Percentiles rank a stretch among this genome's conserved stretches.
phyloP scores from a whole-genome alignment of 1,140 invertebrate genomes.

The Agrypnia vestita region DNA sequence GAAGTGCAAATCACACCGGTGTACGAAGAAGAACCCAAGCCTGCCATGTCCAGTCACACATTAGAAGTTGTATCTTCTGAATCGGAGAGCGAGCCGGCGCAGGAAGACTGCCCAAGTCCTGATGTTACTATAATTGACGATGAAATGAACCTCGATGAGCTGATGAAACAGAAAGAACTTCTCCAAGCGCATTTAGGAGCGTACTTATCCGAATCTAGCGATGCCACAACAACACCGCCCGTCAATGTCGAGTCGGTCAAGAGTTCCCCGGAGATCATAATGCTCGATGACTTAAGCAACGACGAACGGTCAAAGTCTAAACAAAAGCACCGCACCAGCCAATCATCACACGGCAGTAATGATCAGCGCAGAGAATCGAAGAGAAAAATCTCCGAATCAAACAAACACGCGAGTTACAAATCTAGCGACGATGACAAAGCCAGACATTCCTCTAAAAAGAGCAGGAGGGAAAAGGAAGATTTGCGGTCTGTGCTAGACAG shows the following conservation, averaged over 20 bases:
- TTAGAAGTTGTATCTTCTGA: constrained; percentile 81
- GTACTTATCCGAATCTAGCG: constrained; percentile 73
- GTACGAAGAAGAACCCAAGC: constrained; percentile 63
- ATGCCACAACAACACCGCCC: constrained; percentile 63
- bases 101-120: constrained; percentile 83
- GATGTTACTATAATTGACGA: constrained; percentile 86
- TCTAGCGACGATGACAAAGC: constrained; percentile 55
- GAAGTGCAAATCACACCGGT: constrained; percentile 65
- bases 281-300: constrained; percentile 64
- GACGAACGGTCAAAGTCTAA: constrained; percentile 40
- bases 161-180: constrained; percentile 90
- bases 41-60: constrained; percentile 61
- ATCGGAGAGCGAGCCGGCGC: constrained; percentile 78
- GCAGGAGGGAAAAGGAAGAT: constrained; percentile 64
- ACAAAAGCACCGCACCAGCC: constrained; percentile 42
- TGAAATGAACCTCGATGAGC: constrained; percentile 89
- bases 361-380: constrained; percentile 63
- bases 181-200: constrained; percentile 77
- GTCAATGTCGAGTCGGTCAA: constrained; percentile 64
- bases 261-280: constrained; percentile 68
- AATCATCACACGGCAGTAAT: constrained; percentile 62
- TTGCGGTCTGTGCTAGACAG: constrained; percentile 67
- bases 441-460: constrained; percentile 41
- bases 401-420: not conserved
- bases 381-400: constrained; percentile 42